Conservation (phyloP, 2,113 vertebrate genomes). For the Hippocampus abdominalis region DNA sequence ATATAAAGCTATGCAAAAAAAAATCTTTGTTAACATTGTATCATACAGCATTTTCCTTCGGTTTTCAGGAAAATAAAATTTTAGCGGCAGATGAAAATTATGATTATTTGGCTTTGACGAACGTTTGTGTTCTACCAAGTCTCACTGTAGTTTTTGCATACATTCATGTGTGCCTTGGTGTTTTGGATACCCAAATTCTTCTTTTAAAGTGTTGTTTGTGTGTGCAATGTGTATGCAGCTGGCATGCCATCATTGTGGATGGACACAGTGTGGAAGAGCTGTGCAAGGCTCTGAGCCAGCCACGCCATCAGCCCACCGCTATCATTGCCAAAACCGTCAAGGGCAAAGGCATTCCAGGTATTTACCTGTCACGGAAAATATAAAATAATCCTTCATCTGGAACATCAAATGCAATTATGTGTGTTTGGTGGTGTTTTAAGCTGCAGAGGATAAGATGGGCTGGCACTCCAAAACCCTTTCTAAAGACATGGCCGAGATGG, state of each 20-base stretch:
- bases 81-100: too few relatives aligned
- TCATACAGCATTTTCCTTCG: too few relatives aligned
- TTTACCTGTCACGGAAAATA: neutral
- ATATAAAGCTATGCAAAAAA: too few relatives aligned
- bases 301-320: conserved; percentile 87
- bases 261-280: conserved; percentile 96
- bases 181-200: neutral
- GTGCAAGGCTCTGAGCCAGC: conserved; percentile 90
- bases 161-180: too few relatives aligned
- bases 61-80: too few relatives aligned
- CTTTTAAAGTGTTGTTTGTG: neutral
- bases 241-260: conserved; percentile 88
- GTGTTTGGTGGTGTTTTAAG: conserved; percentile 56
- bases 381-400: neutral
- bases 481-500: conserved; percentile 87
- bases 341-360: conserved; percentile 92
- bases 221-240: conserved; percentile 67
- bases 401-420: neutral
- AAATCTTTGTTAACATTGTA: too few relatives aligned
- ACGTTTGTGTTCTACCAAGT: neutral
- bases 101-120: too few relatives aligned
- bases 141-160: neutral
- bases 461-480: conserved; percentile 93
- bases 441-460: conserved; percentile 87
- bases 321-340: conserved; percentile 95